Conservation (phyloP, 2,797 vertebrate genomes). For the Ambastaia sidthimunki region DNA sequence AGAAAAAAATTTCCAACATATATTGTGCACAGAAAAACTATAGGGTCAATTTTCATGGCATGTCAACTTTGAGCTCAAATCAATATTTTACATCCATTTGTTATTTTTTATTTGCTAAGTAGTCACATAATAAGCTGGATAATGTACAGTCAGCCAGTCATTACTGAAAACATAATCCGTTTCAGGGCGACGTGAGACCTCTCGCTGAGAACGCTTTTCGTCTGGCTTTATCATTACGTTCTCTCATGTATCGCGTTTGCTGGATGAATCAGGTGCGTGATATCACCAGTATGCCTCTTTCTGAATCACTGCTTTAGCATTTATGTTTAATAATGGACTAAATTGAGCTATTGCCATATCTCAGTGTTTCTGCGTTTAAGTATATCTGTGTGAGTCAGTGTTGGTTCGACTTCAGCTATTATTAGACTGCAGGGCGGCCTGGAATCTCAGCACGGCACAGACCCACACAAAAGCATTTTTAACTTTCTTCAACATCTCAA, state of each 20-base stretch:
- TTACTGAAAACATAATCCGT: neutral
- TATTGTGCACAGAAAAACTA: neutral
- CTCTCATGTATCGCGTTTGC: constrained; percentile 7
- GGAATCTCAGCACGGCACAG: constrained; percentile 39
- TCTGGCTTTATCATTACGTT: neutral
- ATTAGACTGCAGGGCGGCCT: constrained; percentile 51
- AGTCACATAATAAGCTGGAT: neutral
- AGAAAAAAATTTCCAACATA: too few relatives aligned
- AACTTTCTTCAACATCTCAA: constrained; percentile 44
- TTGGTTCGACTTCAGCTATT: constrained; percentile 38
- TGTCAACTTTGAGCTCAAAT: neutral
- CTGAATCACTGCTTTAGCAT: constrained; percentile 32
- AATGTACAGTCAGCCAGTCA: constrained; percentile 3
- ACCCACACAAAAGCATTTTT: constrained; percentile 55
- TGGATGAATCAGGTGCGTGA: constrained; percentile 40
- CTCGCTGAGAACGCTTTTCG: constrained; percentile 5
- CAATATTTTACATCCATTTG: constrained; percentile 6
- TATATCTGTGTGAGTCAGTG: constrained; percentile 49
- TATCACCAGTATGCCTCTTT: constrained; percentile 38
- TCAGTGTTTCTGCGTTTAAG: constrained; percentile 28
- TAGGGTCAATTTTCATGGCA: neutral
- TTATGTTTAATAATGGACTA: constrained; percentile 50
- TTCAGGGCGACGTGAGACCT: neutral
- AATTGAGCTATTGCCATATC: constrained; percentile 41
- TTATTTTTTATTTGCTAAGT: constrained; percentile 3